These are phyloP conservation scores for Cataglyphis albicans DNA, from an alignment of 2,888 invertebrate genomes.

Conservation along the genomic window DNA sequence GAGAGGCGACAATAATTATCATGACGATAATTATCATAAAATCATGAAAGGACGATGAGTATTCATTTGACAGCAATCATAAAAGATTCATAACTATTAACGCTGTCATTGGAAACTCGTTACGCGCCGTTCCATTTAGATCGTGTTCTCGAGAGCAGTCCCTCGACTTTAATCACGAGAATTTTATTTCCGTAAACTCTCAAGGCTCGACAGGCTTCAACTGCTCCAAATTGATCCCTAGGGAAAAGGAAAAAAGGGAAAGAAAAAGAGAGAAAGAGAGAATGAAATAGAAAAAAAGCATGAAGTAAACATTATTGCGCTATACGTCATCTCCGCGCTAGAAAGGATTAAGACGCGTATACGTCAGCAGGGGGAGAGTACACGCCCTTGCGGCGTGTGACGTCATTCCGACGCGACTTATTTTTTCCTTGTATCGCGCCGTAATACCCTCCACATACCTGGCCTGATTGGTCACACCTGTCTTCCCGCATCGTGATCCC, in stretches of 20 bases:
- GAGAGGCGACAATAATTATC: not conserved
- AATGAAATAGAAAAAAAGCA: not conserved
- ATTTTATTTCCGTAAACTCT: slow-evolving; percentile 47
- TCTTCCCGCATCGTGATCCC: slow-evolving; percentile 42
- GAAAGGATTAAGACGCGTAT: slow-evolving; percentile 56
- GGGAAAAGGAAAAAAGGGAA: not conserved
- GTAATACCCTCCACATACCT: not conserved
- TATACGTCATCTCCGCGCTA: slow-evolving; percentile 43
- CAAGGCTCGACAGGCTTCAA: not conserved
- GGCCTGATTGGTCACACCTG: slow-evolving; percentile 39
- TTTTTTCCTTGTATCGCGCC: slow-evolving; percentile 41
- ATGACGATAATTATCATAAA: slow-evolving; percentile 2
- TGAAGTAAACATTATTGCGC: slow-evolving; percentile 44
- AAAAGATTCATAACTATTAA: slow-evolving; percentile 26
- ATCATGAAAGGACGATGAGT: not conserved
- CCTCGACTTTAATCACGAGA: slow-evolving; percentile 30
- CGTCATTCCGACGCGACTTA: slow-evolving; percentile 52
- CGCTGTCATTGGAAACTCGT: slow-evolving; percentile 24
- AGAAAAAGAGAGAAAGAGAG: not conserved
- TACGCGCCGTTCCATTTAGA: slow-evolving; percentile 11
- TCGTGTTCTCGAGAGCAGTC: not conserved
- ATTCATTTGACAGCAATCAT: slow-evolving; percentile 5
- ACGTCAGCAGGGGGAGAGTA: slow-evolving; percentile 39
- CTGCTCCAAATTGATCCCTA: slow-evolving; percentile 31
- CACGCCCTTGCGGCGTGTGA: slow-evolving; percentile 53